Conservation (phyloP, 2,888 invertebrate genomes). For the Tenthredo amoena region DNA sequence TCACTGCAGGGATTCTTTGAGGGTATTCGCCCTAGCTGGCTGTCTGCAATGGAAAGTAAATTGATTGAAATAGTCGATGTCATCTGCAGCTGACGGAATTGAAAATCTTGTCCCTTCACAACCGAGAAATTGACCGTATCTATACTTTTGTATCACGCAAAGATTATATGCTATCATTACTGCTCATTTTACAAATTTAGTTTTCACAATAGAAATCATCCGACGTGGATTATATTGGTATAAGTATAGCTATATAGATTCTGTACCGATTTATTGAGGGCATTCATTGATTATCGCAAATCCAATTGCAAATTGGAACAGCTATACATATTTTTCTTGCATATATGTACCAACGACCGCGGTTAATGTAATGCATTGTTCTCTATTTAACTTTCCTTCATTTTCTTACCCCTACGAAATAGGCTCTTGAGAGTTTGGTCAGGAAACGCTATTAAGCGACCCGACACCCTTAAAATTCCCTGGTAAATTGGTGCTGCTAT, state of each 20-base stretch:
- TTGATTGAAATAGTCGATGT: slow-evolving; percentile 6
- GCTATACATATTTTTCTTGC: neutral
- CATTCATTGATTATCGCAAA: neutral
- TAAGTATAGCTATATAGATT: neutral
- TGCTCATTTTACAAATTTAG: neutral
- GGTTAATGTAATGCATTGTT: neutral
- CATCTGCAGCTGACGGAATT: neutral
- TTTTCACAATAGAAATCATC: neutral
- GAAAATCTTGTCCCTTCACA: neutral
- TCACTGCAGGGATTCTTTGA: slow-evolving; percentile 17
- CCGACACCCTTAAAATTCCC: slow-evolving; percentile 12
- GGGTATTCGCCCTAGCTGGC: neutral
- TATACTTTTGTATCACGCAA: neutral
- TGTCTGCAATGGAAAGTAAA: neutral
- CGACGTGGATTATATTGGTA: neutral
- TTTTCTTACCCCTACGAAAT: slow-evolving; percentile 2
- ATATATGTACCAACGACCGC: neutral
- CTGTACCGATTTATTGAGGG: neutral
- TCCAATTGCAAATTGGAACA: neutral
- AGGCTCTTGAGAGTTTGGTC: neutral
- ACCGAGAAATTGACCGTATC: neutral
- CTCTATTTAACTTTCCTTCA: neutral
- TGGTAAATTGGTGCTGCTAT: neutral
- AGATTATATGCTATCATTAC: neutral
- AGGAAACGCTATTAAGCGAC: slow-evolving; percentile 21